Percentiles rank a stretch among this genome's conserved stretches.
Evolutionary conservation across 2,888 invertebrate genomes (phyloP).

Genomic region (Archips xylosteana): DNA sequence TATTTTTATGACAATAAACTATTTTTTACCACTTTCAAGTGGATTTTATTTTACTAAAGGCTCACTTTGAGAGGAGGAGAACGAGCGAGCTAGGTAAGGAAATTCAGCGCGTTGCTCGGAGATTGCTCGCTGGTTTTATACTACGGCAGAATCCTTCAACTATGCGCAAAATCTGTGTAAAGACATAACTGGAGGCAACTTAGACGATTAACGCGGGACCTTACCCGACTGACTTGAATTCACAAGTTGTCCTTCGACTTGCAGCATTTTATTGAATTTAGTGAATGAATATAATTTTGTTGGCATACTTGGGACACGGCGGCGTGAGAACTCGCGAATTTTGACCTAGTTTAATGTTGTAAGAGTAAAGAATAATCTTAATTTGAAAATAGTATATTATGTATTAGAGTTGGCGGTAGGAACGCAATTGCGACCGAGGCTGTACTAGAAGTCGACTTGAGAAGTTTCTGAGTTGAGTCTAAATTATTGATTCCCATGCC

Average conservation of each 20-base stretch:
- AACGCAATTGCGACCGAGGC: too few species aligned
- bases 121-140: neutral
- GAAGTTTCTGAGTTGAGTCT: too few species aligned
- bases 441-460: too few species aligned
- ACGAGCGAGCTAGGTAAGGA: too few species aligned
- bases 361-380: too few species aligned
- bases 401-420: too few species aligned
- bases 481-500: too few species aligned
- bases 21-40: too few species aligned
- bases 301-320: neutral
- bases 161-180: constrained; percentile 6
- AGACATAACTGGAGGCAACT: constrained; percentile 13
- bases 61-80: too few species aligned
- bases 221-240: constrained; percentile 3
- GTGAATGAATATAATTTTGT: neutral
- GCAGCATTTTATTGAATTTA: constrained; percentile 19
- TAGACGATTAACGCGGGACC: constrained; percentile 8
- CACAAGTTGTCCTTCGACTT: constrained; percentile 8
- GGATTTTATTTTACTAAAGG: too few species aligned
- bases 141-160: neutral
- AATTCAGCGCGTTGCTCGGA: neutral
- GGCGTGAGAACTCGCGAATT: neutral
- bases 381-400: too few species aligned
- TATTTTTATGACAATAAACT: too few species aligned
- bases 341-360: neutral